phyloP scores from a whole-genome alignment of 2,797 vertebrate genomes.

The Rallus crepitans region DNA sequence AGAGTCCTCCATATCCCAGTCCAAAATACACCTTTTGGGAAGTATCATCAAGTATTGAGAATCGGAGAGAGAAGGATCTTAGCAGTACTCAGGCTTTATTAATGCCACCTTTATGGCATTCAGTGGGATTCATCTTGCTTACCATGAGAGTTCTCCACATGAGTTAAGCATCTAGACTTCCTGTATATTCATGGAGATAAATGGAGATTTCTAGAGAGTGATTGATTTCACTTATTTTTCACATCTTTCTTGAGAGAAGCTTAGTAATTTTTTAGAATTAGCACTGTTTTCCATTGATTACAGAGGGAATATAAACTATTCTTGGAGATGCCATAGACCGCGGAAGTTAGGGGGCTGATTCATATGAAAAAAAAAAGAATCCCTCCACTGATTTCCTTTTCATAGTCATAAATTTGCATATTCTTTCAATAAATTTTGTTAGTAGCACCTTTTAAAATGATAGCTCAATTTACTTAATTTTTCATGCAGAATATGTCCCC shows the following conservation, averaged over 20 bases:
- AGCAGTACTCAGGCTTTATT: background rate
- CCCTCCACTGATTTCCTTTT: background rate
- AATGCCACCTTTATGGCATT: background rate
- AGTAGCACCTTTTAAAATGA: background rate
- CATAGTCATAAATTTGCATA: background rate
- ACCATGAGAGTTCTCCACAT: background rate
- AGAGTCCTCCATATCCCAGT: background rate
- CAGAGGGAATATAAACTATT: background rate
- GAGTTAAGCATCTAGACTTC: background rate
- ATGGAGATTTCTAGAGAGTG: background rate
- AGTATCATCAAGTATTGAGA: background rate
- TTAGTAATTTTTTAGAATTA: background rate
- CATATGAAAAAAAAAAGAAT: background rate
- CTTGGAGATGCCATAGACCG: background rate
- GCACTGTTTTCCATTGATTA: background rate
- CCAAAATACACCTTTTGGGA: background rate
- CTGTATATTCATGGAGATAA: background rate
- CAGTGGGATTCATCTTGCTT: background rate
- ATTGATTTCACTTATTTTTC: background rate
- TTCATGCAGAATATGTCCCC: background rate
- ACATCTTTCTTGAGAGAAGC: background rate
- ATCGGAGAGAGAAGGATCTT: background rate
- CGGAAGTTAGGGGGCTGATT: background rate
- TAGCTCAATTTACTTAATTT: background rate
- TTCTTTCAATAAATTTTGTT: background rate